Base-by-base conservation (phyloP, 2,888 invertebrate species). In the Fabriciana adippe region DNA sequence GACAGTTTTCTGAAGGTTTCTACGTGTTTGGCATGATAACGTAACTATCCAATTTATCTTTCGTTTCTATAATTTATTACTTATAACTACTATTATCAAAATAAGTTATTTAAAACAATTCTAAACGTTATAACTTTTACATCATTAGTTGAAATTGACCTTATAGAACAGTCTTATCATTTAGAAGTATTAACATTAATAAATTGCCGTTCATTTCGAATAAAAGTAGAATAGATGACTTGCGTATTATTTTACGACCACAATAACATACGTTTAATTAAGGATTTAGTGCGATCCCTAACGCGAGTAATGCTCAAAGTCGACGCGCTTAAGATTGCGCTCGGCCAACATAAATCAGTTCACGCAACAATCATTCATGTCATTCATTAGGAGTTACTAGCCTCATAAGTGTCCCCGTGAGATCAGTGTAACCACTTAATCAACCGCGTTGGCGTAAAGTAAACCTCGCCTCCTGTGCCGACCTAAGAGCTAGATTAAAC, bases 401-500 rank as follows among this genome's bases (percentile, higher is more conserved):
- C 71, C 68, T 76, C 78, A 79, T 76, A 78, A 77, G 76, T 76
- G 76, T 77, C 77, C 74, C 72, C 70, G 72, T 71, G 67, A 74
- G 74, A 78, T 76, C 79, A 73, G 73, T 69, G 67, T 72, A 64
- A 72, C 76, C 78, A 76, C 78, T 79, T 79, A 78, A 79, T 78
- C 77, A 79, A 77, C 69, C 74, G 74, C 74, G 70, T 69, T 67
- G 72, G 73, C 73, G 76, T 72, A 75, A 75, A 77, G 75, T 77
- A 77, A 76, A 76, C 77, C 76, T 70, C 72, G 72, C 76, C 75
- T 83, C 82, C 82, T 82, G 84, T 80, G 79, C 79, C 79, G 76
- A 78, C 76, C 86, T 86, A 84, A 90, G 90, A 89, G 91, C 91
- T 86, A 90, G 91, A 91, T 91, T 91, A 91, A 90, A 86, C 84